phyloP scores from a whole-genome alignment of 1,140 invertebrate genomes.

The Zaprionus vittiger region DNA sequence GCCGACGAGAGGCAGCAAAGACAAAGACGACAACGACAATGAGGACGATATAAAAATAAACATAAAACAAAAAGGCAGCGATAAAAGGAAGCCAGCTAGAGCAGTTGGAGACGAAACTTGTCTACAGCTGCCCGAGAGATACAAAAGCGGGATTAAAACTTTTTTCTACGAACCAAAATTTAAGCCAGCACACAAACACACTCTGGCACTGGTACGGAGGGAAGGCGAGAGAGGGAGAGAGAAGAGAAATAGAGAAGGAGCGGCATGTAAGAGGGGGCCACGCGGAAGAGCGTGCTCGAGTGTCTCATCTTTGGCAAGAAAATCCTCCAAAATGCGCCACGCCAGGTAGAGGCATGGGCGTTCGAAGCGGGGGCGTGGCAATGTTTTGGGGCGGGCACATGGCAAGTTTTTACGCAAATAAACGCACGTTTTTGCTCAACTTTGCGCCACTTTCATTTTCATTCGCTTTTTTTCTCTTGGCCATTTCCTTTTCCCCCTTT shows the following conservation, averaged over 20 bases:
- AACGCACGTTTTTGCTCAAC: constrained; percentile 81
- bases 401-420: constrained; percentile 79
- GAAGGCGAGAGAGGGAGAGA: neutral
- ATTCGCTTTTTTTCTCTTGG: constrained; percentile 29
- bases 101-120: constrained; percentile 38
- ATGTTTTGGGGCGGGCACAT: constrained; percentile 1
- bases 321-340: constrained; percentile 56
- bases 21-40: constrained; percentile 45
- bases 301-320: constrained; percentile 62
- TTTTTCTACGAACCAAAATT: constrained; percentile 72
- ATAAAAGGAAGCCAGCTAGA: constrained; percentile 30
- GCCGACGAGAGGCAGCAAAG: constrained; percentile 2
- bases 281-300: constrained; percentile 22
- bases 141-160: constrained; percentile 78
- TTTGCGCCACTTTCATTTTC: constrained; percentile 76
- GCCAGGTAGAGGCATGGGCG: neutral
- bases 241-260: constrained; percentile 4
- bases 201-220: neutral
- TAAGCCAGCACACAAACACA: constrained; percentile 66
- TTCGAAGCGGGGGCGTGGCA: neutral
- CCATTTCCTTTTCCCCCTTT: constrained; percentile 8
- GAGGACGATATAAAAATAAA: constrained; percentile 65
- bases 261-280: neutral
- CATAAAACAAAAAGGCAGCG: constrained; percentile 26
- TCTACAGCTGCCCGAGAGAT: constrained; percentile 36